Percentiles rank a stretch among this genome's conserved stretches.
These are phyloP conservation scores for Poecilia gillii DNA, from an alignment of 2,797 vertebrate genomes.

Conservation along the genomic window DNA sequence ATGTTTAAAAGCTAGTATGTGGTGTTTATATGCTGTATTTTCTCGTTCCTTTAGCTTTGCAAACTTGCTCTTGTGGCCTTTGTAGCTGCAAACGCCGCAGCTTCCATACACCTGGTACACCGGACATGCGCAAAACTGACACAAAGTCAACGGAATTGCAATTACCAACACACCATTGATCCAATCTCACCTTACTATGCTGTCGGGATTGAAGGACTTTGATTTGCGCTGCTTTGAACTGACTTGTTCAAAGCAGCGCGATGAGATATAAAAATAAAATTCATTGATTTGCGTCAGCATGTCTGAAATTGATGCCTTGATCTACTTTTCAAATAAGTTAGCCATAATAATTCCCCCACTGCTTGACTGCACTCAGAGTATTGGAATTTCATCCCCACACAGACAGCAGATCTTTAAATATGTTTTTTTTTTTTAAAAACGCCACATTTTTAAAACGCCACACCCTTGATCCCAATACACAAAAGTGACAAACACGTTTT, in stretches of 20 bases:
- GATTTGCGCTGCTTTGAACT: not conserved
- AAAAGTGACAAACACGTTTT: not conserved
- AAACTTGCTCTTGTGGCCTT: not conserved
- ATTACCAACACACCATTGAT: no score
- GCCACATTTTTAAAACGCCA: not conserved
- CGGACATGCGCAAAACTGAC: not conserved
- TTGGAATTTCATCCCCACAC: not conserved
- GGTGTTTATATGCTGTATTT: not conserved
- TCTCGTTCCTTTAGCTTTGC: not conserved
- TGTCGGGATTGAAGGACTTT: not conserved
- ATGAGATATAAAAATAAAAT: no score
- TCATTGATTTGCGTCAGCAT: not conserved
- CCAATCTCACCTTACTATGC: not conserved
- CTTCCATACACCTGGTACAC: not conserved
- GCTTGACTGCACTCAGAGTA: not conserved
- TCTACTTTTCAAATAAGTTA: not conserved
- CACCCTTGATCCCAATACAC: not conserved
- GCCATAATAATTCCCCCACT: not conserved
- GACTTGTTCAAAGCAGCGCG: no score
- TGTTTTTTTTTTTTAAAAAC: no score
- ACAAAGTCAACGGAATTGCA: not conserved
- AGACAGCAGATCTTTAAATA: not conserved
- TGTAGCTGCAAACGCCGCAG: not conserved
- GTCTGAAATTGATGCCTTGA: not conserved
- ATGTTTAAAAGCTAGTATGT: not conserved